These are phyloP conservation scores for Turnix velox DNA, from an alignment of 2,113 vertebrate genomes.

Conservation along the genomic window DNA sequence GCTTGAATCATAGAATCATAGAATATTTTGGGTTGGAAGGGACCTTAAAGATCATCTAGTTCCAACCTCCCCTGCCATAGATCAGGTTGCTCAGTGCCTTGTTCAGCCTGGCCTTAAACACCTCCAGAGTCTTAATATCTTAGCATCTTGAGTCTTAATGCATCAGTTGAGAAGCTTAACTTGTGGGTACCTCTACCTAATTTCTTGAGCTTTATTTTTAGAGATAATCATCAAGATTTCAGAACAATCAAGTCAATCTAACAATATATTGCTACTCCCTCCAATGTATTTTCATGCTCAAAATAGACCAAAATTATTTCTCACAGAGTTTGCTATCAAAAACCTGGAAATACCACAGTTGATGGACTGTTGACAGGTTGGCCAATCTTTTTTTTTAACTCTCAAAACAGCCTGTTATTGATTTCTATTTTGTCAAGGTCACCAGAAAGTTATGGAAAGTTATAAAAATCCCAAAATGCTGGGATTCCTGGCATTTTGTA, in stretches of 20 bases:
- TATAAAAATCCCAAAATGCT: background rate
- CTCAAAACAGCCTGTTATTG: background rate
- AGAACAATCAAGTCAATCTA: background rate
- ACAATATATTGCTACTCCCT: background rate
- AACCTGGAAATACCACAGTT: background rate
- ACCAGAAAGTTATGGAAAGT: slow-evolving; percentile 13
- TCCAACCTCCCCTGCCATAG: too few relatives aligned
- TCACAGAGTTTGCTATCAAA: background rate
- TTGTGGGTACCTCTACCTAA: background rate
- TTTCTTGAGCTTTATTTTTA: background rate
- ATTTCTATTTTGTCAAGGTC: background rate
- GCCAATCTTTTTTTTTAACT: background rate
- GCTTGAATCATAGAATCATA: too few relatives aligned
- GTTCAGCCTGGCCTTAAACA: too few relatives aligned
- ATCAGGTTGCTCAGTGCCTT: too few relatives aligned
- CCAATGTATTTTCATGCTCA: background rate
- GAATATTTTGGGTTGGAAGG: too few relatives aligned
- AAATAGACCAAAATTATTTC: background rate
- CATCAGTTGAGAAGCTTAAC: background rate
- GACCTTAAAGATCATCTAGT: too few relatives aligned
- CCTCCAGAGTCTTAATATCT: too few relatives aligned
- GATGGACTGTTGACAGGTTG: background rate
- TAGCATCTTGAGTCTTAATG: background rate
- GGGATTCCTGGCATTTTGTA: slow-evolving; percentile 5
- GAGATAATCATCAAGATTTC: background rate